phyloP scores from a whole-genome alignment of 2,888 invertebrate species.

The Spisula subtruncata region DNA sequence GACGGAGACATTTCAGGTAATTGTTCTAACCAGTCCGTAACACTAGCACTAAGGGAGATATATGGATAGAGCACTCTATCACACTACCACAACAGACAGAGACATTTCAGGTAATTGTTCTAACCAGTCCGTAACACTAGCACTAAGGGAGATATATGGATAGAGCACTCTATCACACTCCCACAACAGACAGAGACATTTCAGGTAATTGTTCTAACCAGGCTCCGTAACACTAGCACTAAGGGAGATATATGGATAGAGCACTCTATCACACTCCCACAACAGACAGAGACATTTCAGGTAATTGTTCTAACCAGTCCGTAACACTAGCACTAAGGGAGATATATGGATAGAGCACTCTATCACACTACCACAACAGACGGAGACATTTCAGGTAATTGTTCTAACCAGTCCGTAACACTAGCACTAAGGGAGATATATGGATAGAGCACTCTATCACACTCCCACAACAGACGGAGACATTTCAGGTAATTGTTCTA shows the following conservation, averaged over 20 bases:
- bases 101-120: slow-evolving; percentile 56
- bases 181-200: slow-evolving; percentile 45
- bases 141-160: slow-evolving; percentile 50
- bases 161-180: slow-evolving; percentile 13
- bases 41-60: slow-evolving; percentile 37
- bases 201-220: slow-evolving; percentile 40
- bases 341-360: slow-evolving; percentile 44
- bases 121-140: slow-evolving; percentile 7
- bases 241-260: slow-evolving; percentile 50
- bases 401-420: too few relatives aligned
- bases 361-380: slow-evolving; percentile 14
- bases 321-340: slow-evolving; percentile 15
- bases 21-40: background rate
- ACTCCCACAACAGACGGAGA: too few relatives aligned
- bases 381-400: slow-evolving; percentile 57
- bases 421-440: too few relatives aligned
- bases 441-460: too few relatives aligned
- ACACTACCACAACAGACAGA: slow-evolving; percentile 20
- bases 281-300: slow-evolving; percentile 53
- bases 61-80: slow-evolving; percentile 41
- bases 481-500: too few relatives aligned
- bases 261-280: slow-evolving; percentile 3
- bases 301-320: slow-evolving; percentile 29
- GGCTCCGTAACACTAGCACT: background rate
- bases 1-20: slow-evolving; percentile 59